Evolutionary conservation across 30 jellyfish, hydroid and myxozoan genomes (phyloP), one percentile per base, ranked within the genome.

Genomic region (Aurelia aurita complex sp. Pacific): DNA sequence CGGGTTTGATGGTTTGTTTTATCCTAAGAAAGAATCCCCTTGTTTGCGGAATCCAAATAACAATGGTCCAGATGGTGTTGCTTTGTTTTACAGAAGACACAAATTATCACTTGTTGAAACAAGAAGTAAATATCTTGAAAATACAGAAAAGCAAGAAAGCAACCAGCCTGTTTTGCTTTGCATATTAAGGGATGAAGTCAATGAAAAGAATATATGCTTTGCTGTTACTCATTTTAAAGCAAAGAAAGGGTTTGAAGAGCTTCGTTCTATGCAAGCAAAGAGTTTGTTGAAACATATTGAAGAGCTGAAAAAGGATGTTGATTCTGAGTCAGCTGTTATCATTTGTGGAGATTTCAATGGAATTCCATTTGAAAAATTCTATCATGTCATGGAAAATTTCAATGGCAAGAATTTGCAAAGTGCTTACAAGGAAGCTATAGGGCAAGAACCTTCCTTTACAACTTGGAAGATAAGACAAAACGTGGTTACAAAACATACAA

Each of bases 31-130:
- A 59, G 98, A 91, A 64, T 91, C 98, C 11, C 98, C 98, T 8
- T 91, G 98, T 59, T 67, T 91, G 53, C 80, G 76, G 15, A 35
- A 54, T 32, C 81, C 86, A 13, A 86, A 76, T 8, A 91, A 91
- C 74, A 85, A 74, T 85, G 98, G 98, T 1, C 98, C 97, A 29
- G 97, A 92, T 86, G 98, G 98, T 3, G 95, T 92, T 15, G 97
- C 95, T 7, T 29, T 92, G 53, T 92, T 92, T 34, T 92, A 32
- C 64, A 75, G 91, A 40, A 68, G 40, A 32, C 13, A 35, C 35
- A 92, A 76, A 80, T 77, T 81, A 19, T 66, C 53, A 2, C 60
- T 69, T 17, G 19, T 86, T 4, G 91, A 80, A 32, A 17, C 42
- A 9, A 68, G 51, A 4, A 54, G 33, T n/a, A 65, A 73, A 32